These are phyloP conservation scores for Drosophila mimetica DNA, from an alignment of 2,888 invertebrate species.

Conservation along the genomic window DNA sequence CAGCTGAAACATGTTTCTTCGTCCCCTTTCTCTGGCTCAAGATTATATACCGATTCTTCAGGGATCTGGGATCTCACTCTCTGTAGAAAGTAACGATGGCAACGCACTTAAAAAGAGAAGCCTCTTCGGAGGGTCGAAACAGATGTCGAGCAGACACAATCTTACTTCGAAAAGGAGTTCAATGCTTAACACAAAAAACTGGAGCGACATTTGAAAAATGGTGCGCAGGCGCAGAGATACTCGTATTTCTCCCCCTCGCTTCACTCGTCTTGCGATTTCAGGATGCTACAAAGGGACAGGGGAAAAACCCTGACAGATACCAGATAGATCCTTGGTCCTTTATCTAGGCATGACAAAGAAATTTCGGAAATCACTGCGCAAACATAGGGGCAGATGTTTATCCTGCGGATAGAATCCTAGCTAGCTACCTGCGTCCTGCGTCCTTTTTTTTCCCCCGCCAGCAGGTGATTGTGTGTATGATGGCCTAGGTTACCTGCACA, in stretches of 20 bases:
- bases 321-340: constrained; percentile 42
- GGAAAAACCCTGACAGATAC: constrained; percentile 54
- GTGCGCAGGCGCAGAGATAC: constrained; percentile 57
- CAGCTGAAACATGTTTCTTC: constrained; percentile 74
- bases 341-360: constrained; percentile 67
- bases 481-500: constrained; percentile 65
- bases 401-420: constrained; percentile 46
- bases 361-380: constrained; percentile 70
- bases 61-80: constrained; percentile 4
- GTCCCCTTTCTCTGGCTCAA: constrained; percentile 9
- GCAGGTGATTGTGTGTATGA: constrained; percentile 56
- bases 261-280: constrained; percentile 53
- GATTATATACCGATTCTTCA: background rate
- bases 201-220: constrained; percentile 65
- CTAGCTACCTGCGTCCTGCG: too few relatives aligned
- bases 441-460: constrained; percentile 5
- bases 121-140: constrained; percentile 62
- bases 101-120: constrained; percentile 64
- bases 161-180: constrained; percentile 58
- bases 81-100: constrained; percentile 72
- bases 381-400: constrained; percentile 68
- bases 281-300: constrained; percentile 51
- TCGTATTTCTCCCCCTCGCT: constrained; percentile 16
- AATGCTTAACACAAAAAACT: constrained; percentile 51
- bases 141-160: constrained; percentile 76